Evolutionary conservation across 1,140 invertebrate species (phyloP).

Genomic region (Cecropterus lyciades): DNA sequence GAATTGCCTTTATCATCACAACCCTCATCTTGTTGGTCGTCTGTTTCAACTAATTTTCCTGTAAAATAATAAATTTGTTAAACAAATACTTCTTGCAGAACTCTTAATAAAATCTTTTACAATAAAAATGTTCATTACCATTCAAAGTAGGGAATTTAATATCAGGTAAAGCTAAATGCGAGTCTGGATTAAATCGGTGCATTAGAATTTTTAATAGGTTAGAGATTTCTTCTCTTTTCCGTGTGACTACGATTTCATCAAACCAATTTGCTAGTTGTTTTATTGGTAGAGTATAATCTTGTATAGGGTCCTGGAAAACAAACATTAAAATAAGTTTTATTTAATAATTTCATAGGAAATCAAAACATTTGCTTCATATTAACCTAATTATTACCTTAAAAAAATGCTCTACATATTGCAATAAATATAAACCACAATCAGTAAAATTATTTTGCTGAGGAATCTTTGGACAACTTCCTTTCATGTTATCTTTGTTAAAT

Average conservation of each 20-base stretch:
- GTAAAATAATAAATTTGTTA: slow-evolving; percentile 40
- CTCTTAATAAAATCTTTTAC: neutral
- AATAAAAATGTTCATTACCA: slow-evolving; percentile 68
- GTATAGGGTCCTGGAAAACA: slow-evolving; percentile 88
- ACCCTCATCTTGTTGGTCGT: slow-evolving; percentile 69
- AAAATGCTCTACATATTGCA: slow-evolving; percentile 98
- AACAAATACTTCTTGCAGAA: neutral
- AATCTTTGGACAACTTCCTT: slow-evolving; percentile 93
- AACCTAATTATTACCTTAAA: slow-evolving; percentile 87
- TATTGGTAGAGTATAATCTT: slow-evolving; percentile 90
- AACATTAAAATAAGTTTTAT: slow-evolving; percentile 31
- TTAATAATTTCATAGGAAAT: neutral
- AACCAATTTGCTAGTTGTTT: slow-evolving; percentile 92
- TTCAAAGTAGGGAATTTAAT: slow-evolving; percentile 87
- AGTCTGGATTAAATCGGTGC: slow-evolving; percentile 86
- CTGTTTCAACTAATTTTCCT: slow-evolving; percentile 81
- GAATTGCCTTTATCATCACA: slow-evolving; percentile 68
- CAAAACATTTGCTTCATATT: neutral
- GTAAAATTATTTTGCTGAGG: slow-evolving; percentile 98
- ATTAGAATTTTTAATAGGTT: slow-evolving; percentile 89
- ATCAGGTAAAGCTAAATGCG: slow-evolving; percentile 85
- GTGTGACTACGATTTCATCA: slow-evolving; percentile 90
- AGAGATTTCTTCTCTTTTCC: slow-evolving; percentile 92
- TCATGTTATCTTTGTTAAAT: slow-evolving; percentile 92
- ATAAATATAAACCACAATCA: slow-evolving; percentile 97